Evolutionary conservation across 2,888 invertebrate genomes (phyloP), one percentile per base, ranked within the genome.

Genomic region (Phyllotreta striolata): DNA sequence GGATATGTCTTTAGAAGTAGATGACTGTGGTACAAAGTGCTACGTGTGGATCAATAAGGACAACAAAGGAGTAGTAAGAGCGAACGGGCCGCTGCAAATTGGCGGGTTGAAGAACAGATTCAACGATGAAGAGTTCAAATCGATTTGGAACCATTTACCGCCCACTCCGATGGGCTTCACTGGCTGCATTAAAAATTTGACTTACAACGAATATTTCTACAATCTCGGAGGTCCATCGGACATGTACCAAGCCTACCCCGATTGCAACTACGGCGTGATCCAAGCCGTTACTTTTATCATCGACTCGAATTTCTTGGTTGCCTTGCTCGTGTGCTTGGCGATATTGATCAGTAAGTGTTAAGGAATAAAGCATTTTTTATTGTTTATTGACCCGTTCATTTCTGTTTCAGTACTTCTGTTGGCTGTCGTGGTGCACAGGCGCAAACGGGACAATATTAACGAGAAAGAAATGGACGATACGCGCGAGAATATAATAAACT

Each of bases 401-500:
- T 70, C 68, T 66, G 71, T 85, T 81, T 60, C 84, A 85, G 90
- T 95, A 64, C 86, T 97, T 12, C 84, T 96, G n/a, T 81, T 96
- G 69, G 92, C 97, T 2, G 94, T 94, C 24, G 93, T 95, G 0
- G 92, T 96, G n/a, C 92, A 95, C 73, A 90, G 94, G 72, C 86
- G 91, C 46, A 88, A 94, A 71, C 91, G 93, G 63, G 92, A 93
- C 74, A 92, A 92, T 62, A 89, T 93, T 84, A 91, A 92, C 44
- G 92, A 92, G 77, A 95, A 95, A 78, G 95, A 97, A 74, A 90
- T 96, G 71, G 97, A 98, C 76, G 97, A 98, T 78, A 96, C 97
- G 38, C 85, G 98, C 64, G 98, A 98, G 81, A 99, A 96, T 75
- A 96, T 99, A 67, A 95, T 98, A 73, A 95, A 95, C 73, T 98